These are phyloP conservation scores for Drosophila subsilvestris DNA, from an alignment of 2,888 invertebrate species.

Conservation along the genomic window DNA sequence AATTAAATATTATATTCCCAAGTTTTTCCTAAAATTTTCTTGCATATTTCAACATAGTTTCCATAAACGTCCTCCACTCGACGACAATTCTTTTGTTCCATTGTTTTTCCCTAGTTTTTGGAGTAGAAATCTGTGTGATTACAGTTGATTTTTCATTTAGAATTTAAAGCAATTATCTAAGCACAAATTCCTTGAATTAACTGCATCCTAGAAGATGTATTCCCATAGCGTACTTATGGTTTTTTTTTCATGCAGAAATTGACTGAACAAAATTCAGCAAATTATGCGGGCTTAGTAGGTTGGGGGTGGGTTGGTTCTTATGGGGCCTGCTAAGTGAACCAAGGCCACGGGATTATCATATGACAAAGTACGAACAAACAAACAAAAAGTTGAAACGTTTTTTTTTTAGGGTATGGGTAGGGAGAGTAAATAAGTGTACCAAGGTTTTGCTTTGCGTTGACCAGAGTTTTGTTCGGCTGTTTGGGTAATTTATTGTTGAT, in stretches of 20 bases:
- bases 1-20: too few species aligned
- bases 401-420: constrained; percentile 16
- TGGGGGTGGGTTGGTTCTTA: constrained; percentile 4
- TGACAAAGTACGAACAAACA: constrained; percentile 21
- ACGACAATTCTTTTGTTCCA: too few species aligned
- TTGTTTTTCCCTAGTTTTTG: too few species aligned
- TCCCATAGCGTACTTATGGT: background rate
- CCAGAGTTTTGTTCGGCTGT: constrained; percentile 40
- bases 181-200: too few species aligned
- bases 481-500: constrained; percentile 19
- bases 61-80: too few species aligned
- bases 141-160: too few species aligned
- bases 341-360: constrained; percentile 31
- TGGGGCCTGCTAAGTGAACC: constrained; percentile 13
- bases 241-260: background rate
- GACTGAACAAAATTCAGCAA: background rate
- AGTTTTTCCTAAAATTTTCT: too few species aligned
- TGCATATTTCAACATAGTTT: too few species aligned
- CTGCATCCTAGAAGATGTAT: too few species aligned
- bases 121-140: too few species aligned
- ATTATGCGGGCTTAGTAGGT: background rate
- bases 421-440: constrained; percentile 25
- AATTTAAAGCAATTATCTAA: too few species aligned
- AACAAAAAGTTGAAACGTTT: constrained; percentile 2
- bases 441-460: constrained; percentile 58